Conservation (phyloP, 2,113 vertebrate genomes). For the Ursus arctos region DNA sequence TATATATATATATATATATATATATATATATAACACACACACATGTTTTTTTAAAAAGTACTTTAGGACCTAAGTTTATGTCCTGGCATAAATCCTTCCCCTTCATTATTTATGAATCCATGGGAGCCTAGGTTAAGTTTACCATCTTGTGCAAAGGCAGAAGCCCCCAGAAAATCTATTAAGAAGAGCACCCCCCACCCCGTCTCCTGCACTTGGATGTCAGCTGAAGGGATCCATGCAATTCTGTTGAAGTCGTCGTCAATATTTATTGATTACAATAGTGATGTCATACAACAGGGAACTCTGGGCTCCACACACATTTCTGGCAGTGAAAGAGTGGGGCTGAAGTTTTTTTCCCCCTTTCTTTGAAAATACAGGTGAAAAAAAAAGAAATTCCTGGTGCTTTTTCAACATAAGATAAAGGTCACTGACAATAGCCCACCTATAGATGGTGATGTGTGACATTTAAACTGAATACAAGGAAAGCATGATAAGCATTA, state of each 20-base stretch:
- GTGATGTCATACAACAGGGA: slow-evolving; percentile 3
- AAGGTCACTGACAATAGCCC: slow-evolving; percentile 87
- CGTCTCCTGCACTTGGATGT: neutral
- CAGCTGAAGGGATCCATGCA: neutral
- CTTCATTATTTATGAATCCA: slow-evolving; percentile 19
- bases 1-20: neutral
- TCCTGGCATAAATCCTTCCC: slow-evolving; percentile 24
- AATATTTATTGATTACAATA: slow-evolving; percentile 33
- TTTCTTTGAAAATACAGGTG: slow-evolving; percentile 66
- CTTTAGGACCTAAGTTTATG: neutral
- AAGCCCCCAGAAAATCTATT: neutral
- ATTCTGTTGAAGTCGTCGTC: slow-evolving; percentile 40
- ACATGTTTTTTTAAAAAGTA: slow-evolving; percentile 8
- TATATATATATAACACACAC: neutral
- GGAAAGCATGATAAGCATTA: slow-evolving; percentile 81
- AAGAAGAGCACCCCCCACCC: neutral
- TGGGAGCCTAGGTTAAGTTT: neutral
- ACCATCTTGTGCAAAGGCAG: slow-evolving; percentile 14
- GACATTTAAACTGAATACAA: slow-evolving; percentile 86
- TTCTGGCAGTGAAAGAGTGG: slow-evolving; percentile 73
- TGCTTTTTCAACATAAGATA: slow-evolving; percentile 81
- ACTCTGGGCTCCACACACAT: slow-evolving; percentile 16
- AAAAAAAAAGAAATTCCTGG: slow-evolving; percentile 61
- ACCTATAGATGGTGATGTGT: slow-evolving; percentile 81
- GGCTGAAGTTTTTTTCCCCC: neutral